Percentiles rank a stretch among this genome's conserved stretches.
These are phyloP conservation scores for Solenopsis fugax DNA, from an alignment of 1,140 invertebrate species.

Conservation along the genomic window DNA sequence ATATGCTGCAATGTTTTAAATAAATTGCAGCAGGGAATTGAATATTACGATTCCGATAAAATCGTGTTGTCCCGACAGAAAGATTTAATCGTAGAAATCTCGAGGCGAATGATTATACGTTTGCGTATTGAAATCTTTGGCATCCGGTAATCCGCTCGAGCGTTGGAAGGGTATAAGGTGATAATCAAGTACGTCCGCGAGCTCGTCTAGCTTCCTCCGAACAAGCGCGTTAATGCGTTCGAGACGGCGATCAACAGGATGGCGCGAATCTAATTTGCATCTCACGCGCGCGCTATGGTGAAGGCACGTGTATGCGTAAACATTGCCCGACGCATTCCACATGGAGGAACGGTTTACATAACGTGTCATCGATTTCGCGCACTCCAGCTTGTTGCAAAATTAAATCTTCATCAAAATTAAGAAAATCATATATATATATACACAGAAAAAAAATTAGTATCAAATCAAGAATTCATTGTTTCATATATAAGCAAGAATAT, in stretches of 20 bases:
- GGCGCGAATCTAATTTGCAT: conserved; percentile 32
- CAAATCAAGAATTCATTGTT: too few species aligned
- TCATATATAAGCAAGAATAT: too few species aligned
- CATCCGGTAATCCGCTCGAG: conserved; percentile 28
- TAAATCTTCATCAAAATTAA: not conserved
- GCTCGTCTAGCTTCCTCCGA: conserved; percentile 10
- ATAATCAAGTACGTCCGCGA: conserved; percentile 31
- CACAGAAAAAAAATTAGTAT: too few species aligned
- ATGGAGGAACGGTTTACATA: not conserved
- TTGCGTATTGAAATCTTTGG: conserved; percentile 12
- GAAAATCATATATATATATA: not conserved
- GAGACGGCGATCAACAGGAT: conserved; percentile 18
- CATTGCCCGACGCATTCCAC: conserved; percentile 16
- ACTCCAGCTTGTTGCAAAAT: not conserved
- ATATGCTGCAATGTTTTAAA: conserved; percentile 12
- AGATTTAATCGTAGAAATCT: conserved; percentile 30
- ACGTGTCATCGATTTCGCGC: not conserved
- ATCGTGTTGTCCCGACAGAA: not conserved
- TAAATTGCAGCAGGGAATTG: not conserved
- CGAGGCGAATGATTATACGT: not conserved
- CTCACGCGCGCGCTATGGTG: not conserved
- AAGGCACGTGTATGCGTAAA: conserved; percentile 9
- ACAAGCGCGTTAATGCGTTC: conserved; percentile 28
- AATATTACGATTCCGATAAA: not conserved
- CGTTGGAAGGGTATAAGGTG: not conserved